A percentile compares a stretch with the other conserved stretches of the same genome.
phyloP scores from a whole-genome alignment of 1,140 invertebrate genomes.

The Argopecten irradians region DNA sequence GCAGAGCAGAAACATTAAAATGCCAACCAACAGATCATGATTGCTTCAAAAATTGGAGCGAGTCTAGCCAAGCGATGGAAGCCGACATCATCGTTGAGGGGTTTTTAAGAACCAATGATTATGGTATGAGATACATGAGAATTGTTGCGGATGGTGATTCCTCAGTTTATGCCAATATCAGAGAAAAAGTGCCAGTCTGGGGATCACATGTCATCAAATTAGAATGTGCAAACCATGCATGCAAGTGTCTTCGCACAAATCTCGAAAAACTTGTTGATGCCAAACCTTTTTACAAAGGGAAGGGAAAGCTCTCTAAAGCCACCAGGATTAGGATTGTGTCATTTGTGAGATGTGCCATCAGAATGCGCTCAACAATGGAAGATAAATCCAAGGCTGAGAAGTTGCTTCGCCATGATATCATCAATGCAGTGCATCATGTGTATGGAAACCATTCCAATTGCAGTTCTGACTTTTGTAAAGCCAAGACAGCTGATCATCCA shows the following conservation, averaged over 20 bases:
- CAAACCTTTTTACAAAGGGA: conserved; percentile 47
- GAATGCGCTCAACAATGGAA: conserved; percentile 38
- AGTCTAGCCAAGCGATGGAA: too few relatives aligned
- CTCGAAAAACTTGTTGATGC: conserved; percentile 50
- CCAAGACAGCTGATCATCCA: too few relatives aligned
- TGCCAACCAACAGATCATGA: too few relatives aligned
- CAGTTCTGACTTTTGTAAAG: conserved; percentile 44
- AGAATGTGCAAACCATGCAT: conserved; percentile 66
- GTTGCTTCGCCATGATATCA: conserved; percentile 40
- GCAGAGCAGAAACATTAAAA: too few relatives aligned
- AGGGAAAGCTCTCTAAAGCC: conserved; percentile 29
- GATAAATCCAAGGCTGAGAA: conserved; percentile 33
- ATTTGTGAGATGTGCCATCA: conserved; percentile 54
- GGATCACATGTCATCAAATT: conserved; percentile 72
- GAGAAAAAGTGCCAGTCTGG: conserved; percentile 64
- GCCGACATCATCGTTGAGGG: too few relatives aligned
- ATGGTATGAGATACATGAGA: too few relatives aligned
- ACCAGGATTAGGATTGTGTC: conserved; percentile 45
- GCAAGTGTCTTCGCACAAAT: conserved; percentile 72
- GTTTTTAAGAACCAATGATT: too few relatives aligned
- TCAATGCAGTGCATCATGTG: conserved; percentile 41
- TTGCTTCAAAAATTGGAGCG: too few relatives aligned
- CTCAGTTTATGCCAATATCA: conserved; percentile 71
- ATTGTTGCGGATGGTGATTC: conserved; percentile 77
- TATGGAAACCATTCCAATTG: conserved; percentile 41